Evolutionary conservation across 2,113 vertebrate species (phyloP).

Genomic region (Verasper variegatus): DNA sequence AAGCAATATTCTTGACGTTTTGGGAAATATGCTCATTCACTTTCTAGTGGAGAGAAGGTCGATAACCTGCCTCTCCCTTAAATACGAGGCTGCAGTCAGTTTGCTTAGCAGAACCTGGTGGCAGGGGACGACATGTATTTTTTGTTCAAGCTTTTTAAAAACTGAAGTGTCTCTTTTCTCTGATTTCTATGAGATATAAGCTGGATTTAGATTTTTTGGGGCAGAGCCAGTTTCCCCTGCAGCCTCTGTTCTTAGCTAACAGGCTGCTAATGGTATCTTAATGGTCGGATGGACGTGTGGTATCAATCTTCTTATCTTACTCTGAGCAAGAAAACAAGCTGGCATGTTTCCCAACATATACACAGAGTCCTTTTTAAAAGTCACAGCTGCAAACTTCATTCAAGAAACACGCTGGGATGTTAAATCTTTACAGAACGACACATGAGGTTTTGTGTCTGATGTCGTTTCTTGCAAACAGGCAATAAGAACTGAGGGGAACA

Average conservation of each 20-base stretch:
- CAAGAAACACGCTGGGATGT: background rate
- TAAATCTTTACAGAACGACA: background rate
- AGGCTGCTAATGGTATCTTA: background rate
- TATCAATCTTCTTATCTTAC: conserved; percentile 5
- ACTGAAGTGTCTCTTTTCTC: background rate
- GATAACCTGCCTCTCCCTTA: background rate
- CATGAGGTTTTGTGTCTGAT: background rate
- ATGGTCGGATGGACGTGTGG: background rate
- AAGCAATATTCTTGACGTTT: conserved; percentile 22
- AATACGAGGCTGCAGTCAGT: background rate
- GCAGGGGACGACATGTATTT: background rate
- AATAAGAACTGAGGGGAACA: conserved; percentile 5
- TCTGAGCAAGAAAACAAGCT: background rate
- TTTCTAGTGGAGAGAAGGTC: background rate
- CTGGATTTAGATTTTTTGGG: background rate
- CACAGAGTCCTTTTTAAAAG: background rate
- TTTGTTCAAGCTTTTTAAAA: background rate
- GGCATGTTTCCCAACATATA: background rate
- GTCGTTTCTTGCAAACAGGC: conserved; percentile 5
- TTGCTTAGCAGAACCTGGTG: background rate
- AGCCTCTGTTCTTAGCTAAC: background rate
- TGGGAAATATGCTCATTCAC: conserved; percentile 16
- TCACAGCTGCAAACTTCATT: background rate
- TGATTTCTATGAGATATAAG: background rate
- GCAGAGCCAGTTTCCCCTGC: background rate